Conservation (phyloP, 1,140 invertebrate genomes). For the Onthophagus taurus region DNA sequence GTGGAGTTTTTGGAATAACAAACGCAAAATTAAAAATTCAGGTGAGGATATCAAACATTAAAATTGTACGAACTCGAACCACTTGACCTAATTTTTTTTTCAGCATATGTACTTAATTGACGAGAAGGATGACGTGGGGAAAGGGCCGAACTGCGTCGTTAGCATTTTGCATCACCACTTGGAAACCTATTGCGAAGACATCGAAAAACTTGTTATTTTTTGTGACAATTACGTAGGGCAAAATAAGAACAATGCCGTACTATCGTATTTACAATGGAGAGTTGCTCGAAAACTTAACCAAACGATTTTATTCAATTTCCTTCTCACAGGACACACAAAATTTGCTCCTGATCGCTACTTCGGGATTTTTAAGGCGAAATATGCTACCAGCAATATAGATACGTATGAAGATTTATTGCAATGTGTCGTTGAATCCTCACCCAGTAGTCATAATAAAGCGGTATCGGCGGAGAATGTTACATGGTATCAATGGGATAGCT, state of each 20-base stretch:
- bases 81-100: neutral
- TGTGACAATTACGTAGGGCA: neutral
- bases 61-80: slow-evolving; percentile 1
- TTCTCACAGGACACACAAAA: too few relatives aligned
- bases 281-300: neutral
- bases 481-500: neutral
- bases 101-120: neutral
- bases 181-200: neutral
- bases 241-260: neutral
- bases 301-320: too few relatives aligned
- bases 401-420: neutral
- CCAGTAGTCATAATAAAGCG: neutral
- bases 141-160: neutral
- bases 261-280: neutral
- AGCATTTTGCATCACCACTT: slow-evolving; percentile 1
- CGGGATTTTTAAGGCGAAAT: neutral
- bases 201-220: neutral
- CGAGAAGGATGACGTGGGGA: neutral
- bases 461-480: neutral
- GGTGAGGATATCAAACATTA: neutral
- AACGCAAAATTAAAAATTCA: neutral
- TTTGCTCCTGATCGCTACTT: neutral
- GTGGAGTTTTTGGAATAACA: neutral
- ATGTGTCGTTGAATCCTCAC: neutral
- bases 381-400: neutral